These are phyloP conservation scores for Artibeus lituratus DNA, from an alignment of 2,797 vertebrate genomes.

Conservation along the genomic window DNA sequence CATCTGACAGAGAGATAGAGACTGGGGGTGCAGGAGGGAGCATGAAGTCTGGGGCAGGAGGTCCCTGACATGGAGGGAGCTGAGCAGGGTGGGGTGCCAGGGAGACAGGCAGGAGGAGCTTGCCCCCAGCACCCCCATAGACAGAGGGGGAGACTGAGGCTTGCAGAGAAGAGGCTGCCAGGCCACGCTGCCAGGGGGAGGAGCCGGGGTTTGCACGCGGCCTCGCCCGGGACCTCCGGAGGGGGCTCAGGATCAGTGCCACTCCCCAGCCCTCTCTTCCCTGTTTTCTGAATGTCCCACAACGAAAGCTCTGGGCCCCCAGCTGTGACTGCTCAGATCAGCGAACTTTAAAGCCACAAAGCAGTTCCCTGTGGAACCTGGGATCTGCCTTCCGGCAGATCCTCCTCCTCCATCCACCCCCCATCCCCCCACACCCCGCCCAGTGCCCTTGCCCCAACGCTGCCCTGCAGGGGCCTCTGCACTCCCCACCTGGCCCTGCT, in stretches of 20 bases:
- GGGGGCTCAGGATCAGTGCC: fast-evolving
- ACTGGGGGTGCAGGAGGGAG: not conserved
- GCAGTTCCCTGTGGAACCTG: not conserved
- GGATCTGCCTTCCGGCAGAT: no score
- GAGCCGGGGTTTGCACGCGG: fast-evolving
- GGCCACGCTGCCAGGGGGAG: fast-evolving
- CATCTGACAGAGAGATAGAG: no score
- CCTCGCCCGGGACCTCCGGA: fast-evolving
- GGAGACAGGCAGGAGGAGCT: no score
- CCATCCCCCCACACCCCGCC: no score
- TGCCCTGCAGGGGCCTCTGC: not conserved
- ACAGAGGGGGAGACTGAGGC: not conserved
- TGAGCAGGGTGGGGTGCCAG: not conserved
- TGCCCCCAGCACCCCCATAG: not conserved
- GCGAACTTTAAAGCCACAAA: not conserved
- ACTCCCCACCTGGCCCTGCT: not conserved
- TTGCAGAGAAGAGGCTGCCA: not conserved
- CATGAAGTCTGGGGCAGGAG: fast-evolving
- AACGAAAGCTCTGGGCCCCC: fast-evolving
- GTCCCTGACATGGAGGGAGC: not conserved
- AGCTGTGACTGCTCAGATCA: not conserved
- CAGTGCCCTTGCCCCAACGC: no score
- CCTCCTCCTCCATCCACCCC: not conserved
- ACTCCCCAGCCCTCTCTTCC: not conserved
- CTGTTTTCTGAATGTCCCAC: not conserved